These are phyloP conservation scores for Agrochola macilenta DNA, from an alignment of 2,888 invertebrate genomes.

Conservation along the genomic window DNA sequence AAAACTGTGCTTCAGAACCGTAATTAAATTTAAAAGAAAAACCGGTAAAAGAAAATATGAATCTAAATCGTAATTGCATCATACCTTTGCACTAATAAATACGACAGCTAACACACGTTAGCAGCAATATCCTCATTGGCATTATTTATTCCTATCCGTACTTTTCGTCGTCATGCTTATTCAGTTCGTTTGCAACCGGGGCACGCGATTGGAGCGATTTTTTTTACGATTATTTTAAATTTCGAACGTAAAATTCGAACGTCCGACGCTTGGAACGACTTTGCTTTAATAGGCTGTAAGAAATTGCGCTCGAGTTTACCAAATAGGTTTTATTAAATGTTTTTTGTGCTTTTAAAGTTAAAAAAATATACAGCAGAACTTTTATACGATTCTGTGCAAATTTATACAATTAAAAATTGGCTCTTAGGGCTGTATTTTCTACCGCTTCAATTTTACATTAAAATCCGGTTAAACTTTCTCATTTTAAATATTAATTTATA, in stretches of 20 bases:
- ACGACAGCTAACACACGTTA: conserved; percentile 43
- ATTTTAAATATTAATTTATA: conserved; percentile 50
- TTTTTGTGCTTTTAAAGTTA: conserved; percentile 19
- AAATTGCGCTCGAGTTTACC: conserved; percentile 46
- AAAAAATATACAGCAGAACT: conserved; percentile 26
- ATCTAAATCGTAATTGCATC: conserved; percentile 28
- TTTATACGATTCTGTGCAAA: conserved; percentile 28
- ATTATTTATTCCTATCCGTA: conserved; percentile 57
- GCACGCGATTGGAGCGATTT: conserved; percentile 63
- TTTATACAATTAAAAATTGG: conserved; percentile 10
- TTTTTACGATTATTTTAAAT: conserved; percentile 68
- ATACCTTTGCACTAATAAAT: conserved; percentile 38
- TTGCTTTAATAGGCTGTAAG: conserved; percentile 63
- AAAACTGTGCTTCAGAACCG: neutral
- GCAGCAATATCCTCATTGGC: conserved; percentile 51
- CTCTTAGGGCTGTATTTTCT: conserved; percentile 7
- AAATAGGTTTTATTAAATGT: conserved; percentile 55
- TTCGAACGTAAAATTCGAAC: conserved; percentile 65
- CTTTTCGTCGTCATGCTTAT: conserved; percentile 56
- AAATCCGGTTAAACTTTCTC: conserved; percentile 37
- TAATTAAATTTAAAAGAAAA: conserved; percentile 2
- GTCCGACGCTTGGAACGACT: conserved; percentile 52
- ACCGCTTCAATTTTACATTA: conserved; percentile 28
- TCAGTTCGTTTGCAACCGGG: conserved; percentile 61
- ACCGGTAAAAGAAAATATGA: neutral